Base-by-base conservation (phyloP, 2,888 invertebrate genomes). In the Macaria notata region DNA sequence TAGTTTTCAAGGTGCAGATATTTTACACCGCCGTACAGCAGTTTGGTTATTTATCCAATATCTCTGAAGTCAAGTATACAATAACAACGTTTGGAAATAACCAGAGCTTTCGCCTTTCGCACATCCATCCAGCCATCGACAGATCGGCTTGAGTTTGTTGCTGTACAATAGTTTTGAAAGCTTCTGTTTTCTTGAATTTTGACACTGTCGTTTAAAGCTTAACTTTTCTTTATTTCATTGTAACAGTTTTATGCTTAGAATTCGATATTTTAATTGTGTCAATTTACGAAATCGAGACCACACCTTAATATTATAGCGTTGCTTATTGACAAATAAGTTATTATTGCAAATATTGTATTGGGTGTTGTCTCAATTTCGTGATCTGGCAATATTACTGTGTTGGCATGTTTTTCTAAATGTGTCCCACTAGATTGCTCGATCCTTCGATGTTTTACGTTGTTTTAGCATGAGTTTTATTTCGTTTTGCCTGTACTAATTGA, bases 51-150 rank as follows among this genome's bases (percentile, higher is more conserved):
- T 87, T 88, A 63, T 59, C 56, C 62, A 63, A 75, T 79, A 80
- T 81, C 85, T 87, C 86, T 87, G 76, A 88, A 89, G 91, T 90
- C 91, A 90, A 91, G 91, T 91, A 87, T 69, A 73, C 82, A 83
- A 84, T 82, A 84, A 75, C 68, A 56, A 49, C 45, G 85, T 87
- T 86, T 88, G 81, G 42, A 70, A 80, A 83, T 88, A 88, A 88
- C 87, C 75, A 81, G 80, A 73, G 89, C 88, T 88, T 19, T 80
- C 76, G 72, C 66, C 66, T 70, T 78, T 74, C 72, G 79, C 77
- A 82, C 79, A 78, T 70, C 71, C 80, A 83, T 80, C 63, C 78
- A 86, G 83, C 82, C 78, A 78, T 75, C 81, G 81, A 84, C 74
- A 79, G 82, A 73, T 81, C 84, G 86, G 84, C 82, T 81, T 81